A percentile compares a stretch with the other conserved stretches of the same genome.
Evolutionary conservation across 64 coral and sea anemone genomes (phyloP).

Genomic region (Platygyra sinensis): DNA sequence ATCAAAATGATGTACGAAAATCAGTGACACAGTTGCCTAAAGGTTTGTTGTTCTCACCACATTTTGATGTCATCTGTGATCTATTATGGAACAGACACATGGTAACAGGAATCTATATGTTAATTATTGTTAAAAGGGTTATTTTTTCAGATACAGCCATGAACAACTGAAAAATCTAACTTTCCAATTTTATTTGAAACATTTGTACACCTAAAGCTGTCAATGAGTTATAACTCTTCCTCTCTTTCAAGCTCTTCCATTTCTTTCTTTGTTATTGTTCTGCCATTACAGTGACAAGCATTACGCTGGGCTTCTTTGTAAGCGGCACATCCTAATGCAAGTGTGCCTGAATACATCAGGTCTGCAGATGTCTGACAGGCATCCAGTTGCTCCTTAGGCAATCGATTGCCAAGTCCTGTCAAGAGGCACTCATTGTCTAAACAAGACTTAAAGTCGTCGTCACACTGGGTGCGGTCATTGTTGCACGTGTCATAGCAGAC

Average conservation of each 20-base stretch:
- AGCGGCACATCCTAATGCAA: conserved; percentile 71
- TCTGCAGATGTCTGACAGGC: conserved; percentile 79
- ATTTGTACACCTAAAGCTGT: neutral
- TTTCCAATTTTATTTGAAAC: neutral
- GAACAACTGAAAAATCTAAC: neutral
- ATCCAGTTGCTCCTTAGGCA: conserved; percentile 65
- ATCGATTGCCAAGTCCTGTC: conserved; percentile 76
- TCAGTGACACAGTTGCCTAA: too few relatives aligned
- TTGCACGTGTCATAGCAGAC: conserved; percentile 92
- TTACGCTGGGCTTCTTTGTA: conserved; percentile 85
- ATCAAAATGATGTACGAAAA: too few relatives aligned
- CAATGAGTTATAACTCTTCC: conserved; percentile 59
- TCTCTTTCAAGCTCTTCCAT: conserved; percentile 81
- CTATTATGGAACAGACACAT: neutral
- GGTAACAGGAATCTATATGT: neutral
- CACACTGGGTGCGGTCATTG: conserved; percentile 80
- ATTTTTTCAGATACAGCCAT: neutral
- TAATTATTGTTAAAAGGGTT: too few relatives aligned
- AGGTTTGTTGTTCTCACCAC: too few relatives aligned
- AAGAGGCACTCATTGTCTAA: conserved; percentile 93
- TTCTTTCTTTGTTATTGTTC: conserved; percentile 81
- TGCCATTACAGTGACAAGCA: conserved; percentile 94
- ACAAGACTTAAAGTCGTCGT: conserved; percentile 95
- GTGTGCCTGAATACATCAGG: conserved; percentile 77
- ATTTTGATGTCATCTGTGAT: neutral